Base-by-base conservation (phyloP, 2,113 vertebrate genomes). In the Daphoenositta chrysoptera region DNA sequence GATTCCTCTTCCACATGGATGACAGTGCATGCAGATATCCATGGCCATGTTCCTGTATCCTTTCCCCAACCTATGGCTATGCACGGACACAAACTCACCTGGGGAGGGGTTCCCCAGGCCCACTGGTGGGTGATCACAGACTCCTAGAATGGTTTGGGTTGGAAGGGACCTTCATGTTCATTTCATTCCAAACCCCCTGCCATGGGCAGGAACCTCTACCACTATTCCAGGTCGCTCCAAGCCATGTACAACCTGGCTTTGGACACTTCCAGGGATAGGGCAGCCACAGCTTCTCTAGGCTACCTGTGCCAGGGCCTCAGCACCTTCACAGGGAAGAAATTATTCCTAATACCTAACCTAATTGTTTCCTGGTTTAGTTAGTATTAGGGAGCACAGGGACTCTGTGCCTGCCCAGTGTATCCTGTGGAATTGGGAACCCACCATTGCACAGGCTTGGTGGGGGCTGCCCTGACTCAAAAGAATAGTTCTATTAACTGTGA, bases 341-440 rank as follows among this genome's bases (percentile, higher is more conserved):
- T 20, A 31, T 89, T 58, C 51, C 51, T 66, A 39, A 82, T 20
- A 51, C 5, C 16, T n/a, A 20, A 51, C 19, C 7, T 33, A 44
- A 51, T 51, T 73, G 28, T 45, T 35, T 33, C 37, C 68, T 81
- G 27, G 7, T 53, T 58, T 16, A 58, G 37, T 65, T 58, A 50
- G 33, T 14, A 28, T 17, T n/a, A 42, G 27, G 44, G 23, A 81
- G 51, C 33, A 45, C 19, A 33, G 51, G 33, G 28, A 33, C 15
- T 16, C 69, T 66, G 30, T 56, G 53, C 51, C 53, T 17, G 53
- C 28, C 77, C 4, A 1, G 45, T 6, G 10, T 23, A 13, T 33
- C 1, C 0, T 1, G 3, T 1, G 3, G 53, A 47, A 21, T 6
- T 1, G 0, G 70, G 79, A 82, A 33, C 35, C 30, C 10, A 0